Conservation (phyloP, 2,113 vertebrate genomes). For the Xenopus borealis region DNA sequence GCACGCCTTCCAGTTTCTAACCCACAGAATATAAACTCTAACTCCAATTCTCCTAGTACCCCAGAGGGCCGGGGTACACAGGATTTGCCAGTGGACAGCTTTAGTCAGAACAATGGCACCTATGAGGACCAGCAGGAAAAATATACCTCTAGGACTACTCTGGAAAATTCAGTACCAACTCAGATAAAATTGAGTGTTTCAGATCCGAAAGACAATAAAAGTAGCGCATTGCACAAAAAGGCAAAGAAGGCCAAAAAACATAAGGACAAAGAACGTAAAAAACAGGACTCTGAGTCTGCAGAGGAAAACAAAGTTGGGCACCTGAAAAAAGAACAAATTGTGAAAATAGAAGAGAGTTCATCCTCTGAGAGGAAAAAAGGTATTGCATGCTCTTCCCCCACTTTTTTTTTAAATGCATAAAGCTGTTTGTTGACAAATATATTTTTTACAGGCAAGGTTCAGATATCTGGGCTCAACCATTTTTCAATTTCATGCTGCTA, state of each 20-base stretch:
- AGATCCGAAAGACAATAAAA: conserved; percentile 44
- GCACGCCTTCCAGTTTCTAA: conserved; percentile 64
- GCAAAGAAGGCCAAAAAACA: conserved; percentile 80
- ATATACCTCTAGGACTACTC: conserved; percentile 63
- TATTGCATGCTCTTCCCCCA: conserved; percentile 33
- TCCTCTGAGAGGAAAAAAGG: conserved; percentile 52
- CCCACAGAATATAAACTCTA: conserved; percentile 69
- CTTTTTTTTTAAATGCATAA: neutral
- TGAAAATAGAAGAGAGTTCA: conserved; percentile 43
- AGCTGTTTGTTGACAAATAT: too few species aligned
- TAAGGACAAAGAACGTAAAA: conserved; percentile 72
- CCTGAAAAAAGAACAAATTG: conserved; percentile 48
- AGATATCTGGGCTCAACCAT: too few species aligned
- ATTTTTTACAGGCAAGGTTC: too few species aligned
- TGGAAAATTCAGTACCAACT: conserved; percentile 55
- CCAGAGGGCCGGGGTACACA: conserved; percentile 80
- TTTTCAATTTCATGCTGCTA: too few species aligned
- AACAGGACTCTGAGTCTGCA: conserved; percentile 25
- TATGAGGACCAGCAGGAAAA: conserved; percentile 71
- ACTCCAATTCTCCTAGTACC: conserved; percentile 80
- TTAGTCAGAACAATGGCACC: conserved; percentile 63
- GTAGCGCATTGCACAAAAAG: conserved; percentile 63
- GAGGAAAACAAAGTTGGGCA: conserved; percentile 47
- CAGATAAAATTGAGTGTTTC: conserved; percentile 45
- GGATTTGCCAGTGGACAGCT: conserved; percentile 72